Percentiles rank a stretch among this genome's conserved stretches.
phyloP scores from a whole-genome alignment of 1,140 invertebrate species.

The Musca vetustissima region DNA sequence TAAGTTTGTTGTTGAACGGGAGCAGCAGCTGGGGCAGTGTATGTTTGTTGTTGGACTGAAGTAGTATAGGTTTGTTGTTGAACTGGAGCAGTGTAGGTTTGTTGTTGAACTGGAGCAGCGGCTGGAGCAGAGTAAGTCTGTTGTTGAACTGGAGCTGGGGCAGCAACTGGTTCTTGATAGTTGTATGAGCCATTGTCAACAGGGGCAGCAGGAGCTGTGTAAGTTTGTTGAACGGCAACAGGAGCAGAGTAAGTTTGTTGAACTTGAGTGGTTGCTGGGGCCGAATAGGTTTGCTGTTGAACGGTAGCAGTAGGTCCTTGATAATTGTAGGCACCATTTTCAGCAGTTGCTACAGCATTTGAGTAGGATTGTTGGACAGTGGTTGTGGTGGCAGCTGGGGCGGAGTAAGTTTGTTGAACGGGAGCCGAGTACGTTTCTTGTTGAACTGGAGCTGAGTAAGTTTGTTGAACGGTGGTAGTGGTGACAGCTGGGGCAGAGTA shows the following conservation, averaged over 20 bases:
- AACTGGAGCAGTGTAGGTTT: constrained; percentile 24
- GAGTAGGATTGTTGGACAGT: constrained; percentile 1
- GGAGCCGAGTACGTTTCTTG: constrained; percentile 3
- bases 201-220: constrained; percentile 5
- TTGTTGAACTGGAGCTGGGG: neutral
- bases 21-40: constrained; percentile 8
- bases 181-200: neutral
- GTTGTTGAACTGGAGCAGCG: constrained; percentile 5
- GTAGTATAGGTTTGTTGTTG: constrained; percentile 9
- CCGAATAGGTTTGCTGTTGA: neutral
- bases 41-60: constrained; percentile 20
- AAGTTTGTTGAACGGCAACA: constrained; percentile 12
- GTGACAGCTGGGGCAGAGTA: constrained; percentile 11
- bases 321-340: neutral
- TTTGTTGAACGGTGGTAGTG: neutral
- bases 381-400: constrained; percentile 23
- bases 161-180: too few relatives aligned
- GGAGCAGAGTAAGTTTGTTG: constrained; percentile 27
- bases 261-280: neutral
- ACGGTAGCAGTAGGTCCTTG: neutral
- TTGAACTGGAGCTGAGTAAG: neutral
- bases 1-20: constrained; percentile 12
- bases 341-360: neutral
- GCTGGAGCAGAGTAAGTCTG: constrained; percentile 19
- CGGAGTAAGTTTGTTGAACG: constrained; percentile 25